These are phyloP conservation scores for Centroberyx gerrardi DNA, from an alignment of 2,797 vertebrate genomes.

Conservation along the genomic window DNA sequence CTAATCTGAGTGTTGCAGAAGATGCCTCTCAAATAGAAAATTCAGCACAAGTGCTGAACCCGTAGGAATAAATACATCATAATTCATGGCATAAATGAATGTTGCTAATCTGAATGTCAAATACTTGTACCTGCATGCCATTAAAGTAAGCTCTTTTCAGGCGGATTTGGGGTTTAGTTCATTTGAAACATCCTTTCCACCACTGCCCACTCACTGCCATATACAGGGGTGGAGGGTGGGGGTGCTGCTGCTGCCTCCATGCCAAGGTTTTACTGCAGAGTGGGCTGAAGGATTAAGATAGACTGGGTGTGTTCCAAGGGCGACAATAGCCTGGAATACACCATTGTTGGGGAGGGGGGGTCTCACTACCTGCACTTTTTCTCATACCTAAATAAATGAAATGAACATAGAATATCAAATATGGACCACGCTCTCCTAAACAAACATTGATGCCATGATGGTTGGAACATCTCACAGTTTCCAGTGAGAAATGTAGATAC, in stretches of 20 bases:
- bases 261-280: constrained; percentile 86
- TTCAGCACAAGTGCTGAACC: constrained; percentile 24
- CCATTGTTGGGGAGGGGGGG: constrained; percentile 69
- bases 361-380: constrained; percentile 84
- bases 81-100: constrained; percentile 40
- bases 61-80: constrained; percentile 42
- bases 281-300: constrained; percentile 86
- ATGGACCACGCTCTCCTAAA: neutral
- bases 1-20: constrained; percentile 63
- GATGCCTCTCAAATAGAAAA: constrained; percentile 49
- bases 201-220: constrained; percentile 79
- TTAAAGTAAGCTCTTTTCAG: constrained; percentile 52
- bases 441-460: neutral
- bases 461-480: neutral
- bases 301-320: constrained; percentile 85
- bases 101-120: constrained; percentile 50
- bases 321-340: constrained; percentile 80
- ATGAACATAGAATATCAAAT: constrained; percentile 34
- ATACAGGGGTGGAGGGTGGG: constrained; percentile 73
- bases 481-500: neutral
- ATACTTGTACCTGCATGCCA: constrained; percentile 53
- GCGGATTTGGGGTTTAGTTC: constrained; percentile 56
- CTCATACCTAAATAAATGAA: constrained; percentile 56
- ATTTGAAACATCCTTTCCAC: constrained; percentile 68
- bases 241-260: constrained; percentile 77